A percentile compares a stretch with the other conserved stretches of the same genome.
These are phyloP conservation scores for Nomada fucata DNA, from an alignment of 2,888 invertebrate genomes.

Conservation along the genomic window DNA sequence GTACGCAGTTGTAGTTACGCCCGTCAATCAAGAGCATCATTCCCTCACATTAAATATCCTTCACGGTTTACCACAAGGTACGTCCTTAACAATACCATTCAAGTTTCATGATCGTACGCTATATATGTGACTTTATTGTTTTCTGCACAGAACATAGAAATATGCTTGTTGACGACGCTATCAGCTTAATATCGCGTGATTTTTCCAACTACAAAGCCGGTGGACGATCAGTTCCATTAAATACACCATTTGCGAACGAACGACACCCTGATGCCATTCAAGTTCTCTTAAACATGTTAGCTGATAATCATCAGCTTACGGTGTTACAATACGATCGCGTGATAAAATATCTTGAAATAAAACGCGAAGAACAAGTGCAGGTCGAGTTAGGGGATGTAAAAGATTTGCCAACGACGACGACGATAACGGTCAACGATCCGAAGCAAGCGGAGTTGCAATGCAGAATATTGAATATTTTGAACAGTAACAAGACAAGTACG, in stretches of 20 bases:
- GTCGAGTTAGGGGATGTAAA: slow-evolving; percentile 90
- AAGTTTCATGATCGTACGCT: not conserved
- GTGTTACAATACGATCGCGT: slow-evolving; percentile 92
- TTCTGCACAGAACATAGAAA: slow-evolving; percentile 93
- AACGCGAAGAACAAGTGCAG: slow-evolving; percentile 90
- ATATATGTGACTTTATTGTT: slow-evolving; percentile 19
- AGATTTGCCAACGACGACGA: slow-evolving; percentile 82
- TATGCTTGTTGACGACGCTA: slow-evolving; percentile 97
- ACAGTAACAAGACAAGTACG: slow-evolving; percentile 85
- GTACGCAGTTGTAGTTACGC: slow-evolving; percentile 94
- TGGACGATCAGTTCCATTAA: slow-evolving; percentile 86
- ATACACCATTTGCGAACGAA: slow-evolving; percentile 85
- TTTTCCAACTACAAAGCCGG: slow-evolving; percentile 87
- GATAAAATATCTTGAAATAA: slow-evolving; percentile 90
- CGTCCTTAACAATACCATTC: not conserved
- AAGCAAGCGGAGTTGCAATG: slow-evolving; percentile 91
- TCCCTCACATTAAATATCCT: slow-evolving; percentile 96
- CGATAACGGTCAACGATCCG: slow-evolving; percentile 84
- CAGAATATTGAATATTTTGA: slow-evolving; percentile 91
- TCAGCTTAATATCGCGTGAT: slow-evolving; percentile 91
- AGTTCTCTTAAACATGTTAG: slow-evolving; percentile 89
- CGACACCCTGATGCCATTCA: slow-evolving; percentile 83
- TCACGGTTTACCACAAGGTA: slow-evolving; percentile 95
- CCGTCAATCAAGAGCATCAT: slow-evolving; percentile 93
- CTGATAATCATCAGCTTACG: slow-evolving; percentile 92